phyloP scores from a whole-genome alignment of 2,797 vertebrate genomes.

The Amphiprion clarkii region DNA sequence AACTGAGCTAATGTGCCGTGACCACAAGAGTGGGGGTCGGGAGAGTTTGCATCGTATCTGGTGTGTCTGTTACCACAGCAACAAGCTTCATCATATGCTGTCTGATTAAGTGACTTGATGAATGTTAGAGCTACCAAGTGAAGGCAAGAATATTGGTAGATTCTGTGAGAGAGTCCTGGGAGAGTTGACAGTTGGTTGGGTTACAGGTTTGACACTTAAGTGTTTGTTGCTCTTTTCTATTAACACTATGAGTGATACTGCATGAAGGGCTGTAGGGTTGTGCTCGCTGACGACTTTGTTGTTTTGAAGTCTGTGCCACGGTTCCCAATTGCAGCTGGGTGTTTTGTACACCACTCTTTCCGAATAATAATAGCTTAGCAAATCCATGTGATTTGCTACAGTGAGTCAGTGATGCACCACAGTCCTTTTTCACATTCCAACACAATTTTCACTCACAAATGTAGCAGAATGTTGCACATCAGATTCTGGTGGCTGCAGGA shows the following conservation, averaged over 20 bases:
- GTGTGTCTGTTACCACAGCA: constrained; percentile 73
- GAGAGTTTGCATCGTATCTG: constrained; percentile 17
- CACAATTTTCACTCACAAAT: too few relatives aligned
- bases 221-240: constrained; percentile 27
- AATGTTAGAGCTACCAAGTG: constrained; percentile 44
- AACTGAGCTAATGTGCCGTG: constrained; percentile 70
- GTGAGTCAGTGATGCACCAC: too few relatives aligned
- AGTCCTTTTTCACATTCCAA: too few relatives aligned
- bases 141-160: constrained; percentile 31
- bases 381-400: too few relatives aligned
- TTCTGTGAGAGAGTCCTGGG: constrained; percentile 10
- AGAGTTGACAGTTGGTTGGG: constrained; percentile 12
- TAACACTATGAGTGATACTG: not conserved
- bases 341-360: too few relatives aligned
- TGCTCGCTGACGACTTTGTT: too few relatives aligned
- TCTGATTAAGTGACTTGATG: constrained; percentile 49
- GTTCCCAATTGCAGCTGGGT: too few relatives aligned
- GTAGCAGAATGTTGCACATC: too few relatives aligned
- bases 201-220: constrained; percentile 12
- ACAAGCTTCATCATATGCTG: constrained; percentile 52
- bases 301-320: too few relatives aligned
- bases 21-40: constrained; percentile 41
- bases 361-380: too few relatives aligned
- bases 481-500: too few relatives aligned
- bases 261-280: too few relatives aligned